These are phyloP conservation scores for Danio albolineatus DNA, from an alignment of 2,797 vertebrate species.

Conservation along the genomic window DNA sequence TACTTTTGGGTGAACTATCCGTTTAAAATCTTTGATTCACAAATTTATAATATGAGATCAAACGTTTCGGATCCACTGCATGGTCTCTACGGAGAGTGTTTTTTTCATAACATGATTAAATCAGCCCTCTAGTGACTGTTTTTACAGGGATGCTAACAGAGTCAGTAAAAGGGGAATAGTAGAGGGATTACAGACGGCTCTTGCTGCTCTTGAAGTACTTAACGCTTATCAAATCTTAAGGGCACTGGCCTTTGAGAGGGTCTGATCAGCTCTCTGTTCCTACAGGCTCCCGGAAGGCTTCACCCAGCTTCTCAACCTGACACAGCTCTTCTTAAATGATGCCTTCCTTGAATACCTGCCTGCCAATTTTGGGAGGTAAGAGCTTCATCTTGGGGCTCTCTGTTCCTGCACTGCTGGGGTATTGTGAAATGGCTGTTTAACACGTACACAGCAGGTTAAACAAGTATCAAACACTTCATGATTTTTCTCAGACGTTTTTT, in stretches of 20 bases:
- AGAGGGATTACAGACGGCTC: slow-evolving; percentile 51
- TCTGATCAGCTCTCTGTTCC: slow-evolving; percentile 48
- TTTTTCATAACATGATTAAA: slow-evolving; percentile 36
- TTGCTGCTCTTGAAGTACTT: slow-evolving; percentile 45
- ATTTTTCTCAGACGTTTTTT: too few species aligned
- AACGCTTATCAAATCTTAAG: slow-evolving; percentile 47
- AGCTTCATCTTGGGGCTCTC: slow-evolving; percentile 17
- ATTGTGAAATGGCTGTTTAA: slow-evolving; percentile 18
- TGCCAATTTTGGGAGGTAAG: slow-evolving; percentile 99
- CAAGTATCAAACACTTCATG: too few species aligned
- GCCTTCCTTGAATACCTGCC: slow-evolving; percentile 99
- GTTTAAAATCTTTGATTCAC: not conserved
- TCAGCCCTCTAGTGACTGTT: slow-evolving; percentile 24
- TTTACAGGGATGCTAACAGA: slow-evolving; percentile 34
- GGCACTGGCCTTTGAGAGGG: slow-evolving; percentile 50
- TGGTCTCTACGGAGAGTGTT: slow-evolving; percentile 12
- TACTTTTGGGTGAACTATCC: too few species aligned
- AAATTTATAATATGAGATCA: slow-evolving; percentile 20
- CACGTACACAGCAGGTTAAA: not conserved
- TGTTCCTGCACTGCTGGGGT: slow-evolving; percentile 3
- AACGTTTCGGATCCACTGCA: not conserved
- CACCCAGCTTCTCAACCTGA: slow-evolving; percentile 98
- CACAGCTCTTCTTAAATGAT: slow-evolving; percentile 99
- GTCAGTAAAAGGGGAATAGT: slow-evolving; percentile 27
- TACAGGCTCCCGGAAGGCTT: slow-evolving; percentile 97